A percentile compares a stretch with the other conserved stretches of the same genome.
phyloP scores from a whole-genome alignment of 1,140 invertebrate genomes.

The Drosophila ohnishii region DNA sequence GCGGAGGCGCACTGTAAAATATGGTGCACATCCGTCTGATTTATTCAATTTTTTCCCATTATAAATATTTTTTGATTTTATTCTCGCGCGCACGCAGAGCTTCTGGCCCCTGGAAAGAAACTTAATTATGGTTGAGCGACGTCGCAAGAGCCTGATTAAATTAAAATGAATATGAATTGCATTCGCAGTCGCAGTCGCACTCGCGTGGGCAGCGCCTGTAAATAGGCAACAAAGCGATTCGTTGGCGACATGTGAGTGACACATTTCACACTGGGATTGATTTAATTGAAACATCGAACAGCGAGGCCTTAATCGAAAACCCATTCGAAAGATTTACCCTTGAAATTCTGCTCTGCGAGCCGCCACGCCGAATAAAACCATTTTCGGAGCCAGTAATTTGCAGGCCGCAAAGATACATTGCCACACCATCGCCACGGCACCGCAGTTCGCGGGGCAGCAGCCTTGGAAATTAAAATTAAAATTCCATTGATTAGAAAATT shows the following conservation, averaged over 20 bases:
- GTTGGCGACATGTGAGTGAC: conserved; percentile 43
- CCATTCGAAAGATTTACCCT: conserved; percentile 6
- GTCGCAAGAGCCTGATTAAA: conserved; percentile 53
- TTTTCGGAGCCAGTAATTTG: conserved; percentile 17
- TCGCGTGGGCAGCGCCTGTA: conserved; percentile 16
- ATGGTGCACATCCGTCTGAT: conserved; percentile 32
- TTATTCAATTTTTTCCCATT: conserved; percentile 39
- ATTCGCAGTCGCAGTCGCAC: not conserved
- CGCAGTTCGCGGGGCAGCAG: conserved; percentile 2
- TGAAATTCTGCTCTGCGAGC: not conserved
- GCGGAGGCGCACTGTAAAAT: conserved; percentile 21
- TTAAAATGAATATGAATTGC: conserved; percentile 54
- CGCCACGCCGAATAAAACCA: not conserved
- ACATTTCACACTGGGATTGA: conserved; percentile 47
- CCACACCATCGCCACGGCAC: not conserved
- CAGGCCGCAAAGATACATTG: conserved; percentile 25
- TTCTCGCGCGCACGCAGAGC: conserved; percentile 11
- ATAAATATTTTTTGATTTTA: conserved; percentile 7
- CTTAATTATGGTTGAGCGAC: conserved; percentile 63
- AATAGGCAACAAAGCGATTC: conserved; percentile 47
- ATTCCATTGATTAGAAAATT: conserved; percentile 83
- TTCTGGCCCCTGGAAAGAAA: conserved; percentile 44
- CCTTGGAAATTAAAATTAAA: conserved; percentile 75
- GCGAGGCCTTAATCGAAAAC: conserved; percentile 30
- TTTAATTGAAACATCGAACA: conserved; percentile 59